phyloP scores from a whole-genome alignment of 2,113 vertebrate species.

The Urocynchramus pylzowi region DNA sequence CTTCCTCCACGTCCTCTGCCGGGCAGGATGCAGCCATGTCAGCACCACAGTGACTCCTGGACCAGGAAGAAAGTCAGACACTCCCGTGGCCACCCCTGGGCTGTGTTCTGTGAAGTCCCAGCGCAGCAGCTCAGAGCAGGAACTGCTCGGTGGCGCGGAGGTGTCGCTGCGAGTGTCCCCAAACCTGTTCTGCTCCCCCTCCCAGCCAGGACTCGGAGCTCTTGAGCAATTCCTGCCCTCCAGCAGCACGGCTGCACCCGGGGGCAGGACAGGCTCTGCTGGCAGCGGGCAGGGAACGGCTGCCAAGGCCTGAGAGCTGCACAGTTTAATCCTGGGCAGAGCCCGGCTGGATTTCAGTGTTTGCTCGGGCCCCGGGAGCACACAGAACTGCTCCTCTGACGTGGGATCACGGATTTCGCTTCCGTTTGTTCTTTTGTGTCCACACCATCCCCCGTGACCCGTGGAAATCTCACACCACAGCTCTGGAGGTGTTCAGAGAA shows the following conservation, averaged over 20 bases:
- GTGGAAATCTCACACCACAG: not conserved
- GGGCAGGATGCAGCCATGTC: accelerated
- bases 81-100: not conserved
- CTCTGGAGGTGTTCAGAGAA: not conserved
- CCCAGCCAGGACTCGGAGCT: not conserved
- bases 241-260: not conserved
- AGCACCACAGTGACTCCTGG: accelerated
- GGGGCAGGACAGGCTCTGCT: not conserved
- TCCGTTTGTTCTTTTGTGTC: not conserved
- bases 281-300: not conserved
- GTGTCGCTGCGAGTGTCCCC: not conserved
- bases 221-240: not conserved
- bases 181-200: not conserved
- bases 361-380: not conserved
- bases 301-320: not conserved
- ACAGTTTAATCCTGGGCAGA: not conserved
- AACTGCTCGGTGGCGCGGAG: accelerated
- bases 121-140: not conserved
- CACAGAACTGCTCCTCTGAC: not conserved
- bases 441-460: accelerated
- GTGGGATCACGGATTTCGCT: accelerated
- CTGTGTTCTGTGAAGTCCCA: not conserved
- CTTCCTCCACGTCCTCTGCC: not conserved
- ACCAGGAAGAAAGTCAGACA: accelerated
- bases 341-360: not conserved